These are phyloP conservation scores for Drosophila cardini DNA, from an alignment of 1,140 invertebrate species.

Conservation along the genomic window DNA sequence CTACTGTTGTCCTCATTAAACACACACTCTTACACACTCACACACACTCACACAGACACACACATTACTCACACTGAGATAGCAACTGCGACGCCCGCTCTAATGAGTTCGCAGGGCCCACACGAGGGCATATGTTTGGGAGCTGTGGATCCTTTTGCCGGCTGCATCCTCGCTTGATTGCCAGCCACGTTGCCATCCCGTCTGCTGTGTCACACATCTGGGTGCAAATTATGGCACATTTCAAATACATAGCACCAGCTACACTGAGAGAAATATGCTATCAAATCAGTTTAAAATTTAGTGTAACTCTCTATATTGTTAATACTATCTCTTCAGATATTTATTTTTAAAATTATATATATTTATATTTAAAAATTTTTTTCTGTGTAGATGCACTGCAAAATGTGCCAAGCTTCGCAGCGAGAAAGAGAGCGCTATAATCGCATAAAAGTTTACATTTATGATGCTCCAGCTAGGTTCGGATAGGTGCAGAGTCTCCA, in stretches of 20 bases:
- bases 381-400: conserved; percentile 45
- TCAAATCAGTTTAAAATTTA: too few species aligned
- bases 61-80: background rate
- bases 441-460: conserved; percentile 82
- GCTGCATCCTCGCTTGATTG: conserved; percentile 50
- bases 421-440: conserved; percentile 72
- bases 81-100: conserved; percentile 50
- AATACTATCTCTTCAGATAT: too few species aligned
- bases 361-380: background rate
- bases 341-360: background rate
- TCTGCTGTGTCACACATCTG: conserved; percentile 78
- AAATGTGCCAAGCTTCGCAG: conserved; percentile 42
- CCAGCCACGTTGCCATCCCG: conserved; percentile 45
- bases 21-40: conserved; percentile 43
- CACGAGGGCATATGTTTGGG: conserved; percentile 68
- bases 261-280: conserved; percentile 53
- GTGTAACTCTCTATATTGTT: too few species aligned
- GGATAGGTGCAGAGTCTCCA: conserved; percentile 64
- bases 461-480: conserved; percentile 66
- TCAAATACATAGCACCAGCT: conserved; percentile 60
- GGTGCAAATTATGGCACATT: conserved; percentile 81
- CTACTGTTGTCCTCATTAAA: conserved; percentile 70
- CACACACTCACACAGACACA: background rate
- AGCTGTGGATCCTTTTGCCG: conserved; percentile 28
- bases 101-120: conserved; percentile 69